A percentile compares a stretch with the other conserved stretches of the same genome.
phyloP scores from a whole-genome alignment of 2,113 vertebrate genomes.

The Scalopus aquaticus region DNA sequence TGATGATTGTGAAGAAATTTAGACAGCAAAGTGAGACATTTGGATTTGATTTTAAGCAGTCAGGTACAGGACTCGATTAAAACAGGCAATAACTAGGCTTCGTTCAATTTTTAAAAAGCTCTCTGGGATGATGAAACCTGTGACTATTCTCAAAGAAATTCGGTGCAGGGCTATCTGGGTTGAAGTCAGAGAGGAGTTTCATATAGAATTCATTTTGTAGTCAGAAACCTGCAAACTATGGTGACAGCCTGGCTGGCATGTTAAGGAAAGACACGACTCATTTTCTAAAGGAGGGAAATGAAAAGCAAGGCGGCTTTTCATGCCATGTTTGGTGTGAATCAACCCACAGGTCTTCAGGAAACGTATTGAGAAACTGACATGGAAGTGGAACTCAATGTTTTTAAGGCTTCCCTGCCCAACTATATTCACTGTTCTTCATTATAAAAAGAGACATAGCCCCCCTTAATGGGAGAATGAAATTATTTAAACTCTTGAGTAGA shows the following conservation, averaged over 20 bases:
- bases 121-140: background rate
- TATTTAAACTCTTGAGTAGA: background rate
- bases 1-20: too few relatives aligned
- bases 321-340: fast-evolving
- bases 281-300: background rate
- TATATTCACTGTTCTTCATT: background rate
- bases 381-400: background rate
- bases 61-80: background rate
- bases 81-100: background rate
- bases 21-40: background rate
- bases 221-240: too few relatives aligned
- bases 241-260: fast-evolving
- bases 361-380: background rate
- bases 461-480: background rate
- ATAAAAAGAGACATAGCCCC: background rate
- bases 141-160: too few relatives aligned
- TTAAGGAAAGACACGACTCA: background rate
- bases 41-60: background rate
- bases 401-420: background rate
- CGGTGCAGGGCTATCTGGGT: fast-evolving
- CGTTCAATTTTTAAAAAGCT: background rate
- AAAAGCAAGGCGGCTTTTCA: background rate
- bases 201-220: background rate
- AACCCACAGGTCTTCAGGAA: background rate
- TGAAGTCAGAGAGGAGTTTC: background rate